Percentiles rank a stretch among this genome's conserved stretches.
Evolutionary conservation across 2,888 invertebrate genomes (phyloP).

Genomic region (Nymphalis polychloros): DNA sequence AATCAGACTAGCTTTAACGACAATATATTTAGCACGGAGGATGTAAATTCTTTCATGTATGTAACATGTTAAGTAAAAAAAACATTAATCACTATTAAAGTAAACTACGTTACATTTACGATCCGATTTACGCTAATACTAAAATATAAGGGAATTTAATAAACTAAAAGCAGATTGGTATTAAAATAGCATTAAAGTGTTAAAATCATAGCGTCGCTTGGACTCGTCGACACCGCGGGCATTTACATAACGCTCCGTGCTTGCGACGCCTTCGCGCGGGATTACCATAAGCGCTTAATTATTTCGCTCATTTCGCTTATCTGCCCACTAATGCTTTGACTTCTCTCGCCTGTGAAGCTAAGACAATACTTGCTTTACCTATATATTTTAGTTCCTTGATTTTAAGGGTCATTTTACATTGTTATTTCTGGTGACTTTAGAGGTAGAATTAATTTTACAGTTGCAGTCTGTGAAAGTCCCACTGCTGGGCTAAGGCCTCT

Average conservation of each 20-base stretch:
- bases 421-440: not conserved
- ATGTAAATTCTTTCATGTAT: no score
- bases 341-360: conserved; percentile 28
- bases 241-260: conserved; percentile 35
- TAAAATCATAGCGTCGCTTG: conserved; percentile 17
- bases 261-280: conserved; percentile 30
- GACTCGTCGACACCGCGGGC: conserved; percentile 26
- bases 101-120: not conserved
- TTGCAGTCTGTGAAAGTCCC: no score
- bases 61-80: no score
- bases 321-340: conserved; percentile 39
- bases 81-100: no score
- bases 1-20: no score
- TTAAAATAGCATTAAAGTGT: conserved; percentile 29
- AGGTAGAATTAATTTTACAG: no score
- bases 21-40: no score
- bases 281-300: conserved; percentile 40
- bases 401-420: conserved; percentile 1
- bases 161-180: conserved; percentile 20
- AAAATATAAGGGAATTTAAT: conserved; percentile 10
- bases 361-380: conserved; percentile 34
- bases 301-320: conserved; percentile 37
- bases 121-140: not conserved
- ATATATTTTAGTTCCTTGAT: conserved; percentile 12
- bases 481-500: no score